Evolutionary conservation across 2,888 invertebrate species (phyloP).

Genomic region (Chrysomela aeneicollis): DNA sequence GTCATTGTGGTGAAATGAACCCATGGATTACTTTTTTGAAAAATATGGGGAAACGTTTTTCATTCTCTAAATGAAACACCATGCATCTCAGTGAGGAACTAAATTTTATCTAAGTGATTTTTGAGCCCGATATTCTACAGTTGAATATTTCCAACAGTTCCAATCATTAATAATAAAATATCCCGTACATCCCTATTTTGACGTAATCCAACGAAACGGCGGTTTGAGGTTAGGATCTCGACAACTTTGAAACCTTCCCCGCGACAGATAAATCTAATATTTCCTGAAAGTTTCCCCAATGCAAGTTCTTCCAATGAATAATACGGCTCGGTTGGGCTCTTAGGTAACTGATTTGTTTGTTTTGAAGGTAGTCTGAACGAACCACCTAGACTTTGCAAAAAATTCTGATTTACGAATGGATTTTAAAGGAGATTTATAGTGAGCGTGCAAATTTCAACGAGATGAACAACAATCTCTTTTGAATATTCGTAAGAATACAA

Average conservation of each 20-base stretch:
- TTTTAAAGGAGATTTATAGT: background rate
- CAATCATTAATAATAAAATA: too few species aligned
- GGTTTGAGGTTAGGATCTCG: slow-evolving; percentile 28
- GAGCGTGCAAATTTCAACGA: too few species aligned
- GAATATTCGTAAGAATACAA: too few species aligned
- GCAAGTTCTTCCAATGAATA: slow-evolving; percentile 31
- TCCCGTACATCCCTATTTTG: background rate
- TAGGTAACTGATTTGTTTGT: slow-evolving; percentile 40
- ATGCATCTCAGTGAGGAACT: too few species aligned
- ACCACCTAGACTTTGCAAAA: background rate
- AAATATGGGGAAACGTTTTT: too few species aligned
- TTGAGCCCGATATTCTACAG: too few species aligned
- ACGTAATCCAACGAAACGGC: slow-evolving; percentile 20
- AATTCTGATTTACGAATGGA: background rate
- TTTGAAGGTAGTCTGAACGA: slow-evolving; percentile 23
- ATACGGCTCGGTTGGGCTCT: slow-evolving; percentile 24
- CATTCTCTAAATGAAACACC: too few species aligned
- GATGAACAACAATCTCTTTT: too few species aligned
- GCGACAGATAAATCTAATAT: slow-evolving; percentile 34
- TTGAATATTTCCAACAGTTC: too few species aligned
- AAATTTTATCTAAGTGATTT: too few species aligned
- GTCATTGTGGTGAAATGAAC: too few species aligned
- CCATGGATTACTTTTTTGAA: too few species aligned
- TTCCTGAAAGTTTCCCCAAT: slow-evolving; percentile 31
- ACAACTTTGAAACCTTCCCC: slow-evolving; percentile 26